phyloP scores from a whole-genome alignment of 1,140 invertebrate genomes.

The Rhynchophorus ferrugineus region DNA sequence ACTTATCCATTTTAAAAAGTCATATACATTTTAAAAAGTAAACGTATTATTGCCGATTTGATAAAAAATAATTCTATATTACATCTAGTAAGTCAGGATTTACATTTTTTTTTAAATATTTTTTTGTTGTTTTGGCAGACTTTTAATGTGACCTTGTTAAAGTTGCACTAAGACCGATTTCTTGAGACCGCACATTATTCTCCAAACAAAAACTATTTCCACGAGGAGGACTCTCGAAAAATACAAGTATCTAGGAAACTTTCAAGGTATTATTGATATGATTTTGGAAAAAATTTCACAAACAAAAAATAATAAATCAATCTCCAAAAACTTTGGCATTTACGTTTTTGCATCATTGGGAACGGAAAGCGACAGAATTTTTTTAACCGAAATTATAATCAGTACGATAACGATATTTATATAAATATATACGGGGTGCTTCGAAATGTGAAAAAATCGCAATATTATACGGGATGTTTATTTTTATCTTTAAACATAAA shows the following conservation, averaged over 20 bases:
- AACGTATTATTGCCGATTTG: constrained; percentile 26
- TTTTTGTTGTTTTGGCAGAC: no score
- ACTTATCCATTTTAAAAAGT: constrained; percentile 17
- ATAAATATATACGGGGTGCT: no score
- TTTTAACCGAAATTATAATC: no score
- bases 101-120: no score
- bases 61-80: constrained; percentile 27
- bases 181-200: constrained; percentile 7
- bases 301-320: constrained; percentile 9
- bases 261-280: constrained; percentile 29
- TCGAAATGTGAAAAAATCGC: no score
- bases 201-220: constrained; percentile 12
- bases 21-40: constrained; percentile 24
- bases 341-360: constrained; percentile 29
- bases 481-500: neutral
- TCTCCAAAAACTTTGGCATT: constrained; percentile 31
- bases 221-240: no score
- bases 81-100: constrained; percentile 25
- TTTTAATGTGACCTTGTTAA: constrained; percentile 32
- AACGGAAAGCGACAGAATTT: no score
- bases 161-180: constrained; percentile 27
- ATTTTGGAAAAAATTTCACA: constrained; percentile 21
- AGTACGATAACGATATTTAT: no score
- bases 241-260: neutral
- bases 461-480: neutral